Base-by-base conservation (phyloP, 2,797 vertebrate species). In the Basileuterus tristriatus region DNA sequence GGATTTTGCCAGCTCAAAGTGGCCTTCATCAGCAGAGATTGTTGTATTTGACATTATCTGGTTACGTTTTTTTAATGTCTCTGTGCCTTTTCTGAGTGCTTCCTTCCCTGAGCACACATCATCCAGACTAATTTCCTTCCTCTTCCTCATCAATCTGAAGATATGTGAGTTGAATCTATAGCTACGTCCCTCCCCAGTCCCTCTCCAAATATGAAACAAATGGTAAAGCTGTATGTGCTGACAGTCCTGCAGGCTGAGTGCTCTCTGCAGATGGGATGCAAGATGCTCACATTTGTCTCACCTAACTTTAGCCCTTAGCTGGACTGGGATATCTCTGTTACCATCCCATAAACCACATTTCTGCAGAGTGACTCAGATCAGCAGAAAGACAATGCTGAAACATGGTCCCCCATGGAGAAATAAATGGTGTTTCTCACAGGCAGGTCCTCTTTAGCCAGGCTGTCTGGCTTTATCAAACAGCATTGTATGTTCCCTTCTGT, bases 1-100 rank as follows among this genome's bases (percentile, higher is more conserved):
- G 20, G 44, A 88, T 85, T 82, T 92, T 95, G 69, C 91, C 88
- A 89, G 90, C 93, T 88, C 85, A 56, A 94, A 97, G 84, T 94
- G 92, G 92, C 84, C 95, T 87, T 97, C 96, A 93, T 97, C 96
- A 97, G 86, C 67, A 91, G 82, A 94, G 87, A 97, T 81, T 95
- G 90, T 92, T 94, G 64, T 79, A 91, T 95, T 96, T 96, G 96
- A 83, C 87, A 83, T 93, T 92, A 93, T 91, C 89, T 77, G 34
- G 94, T 96, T 95, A 94, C 84, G 89, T 94, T 86, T 90, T 76
- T 94, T 92, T 96, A 67, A 90, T 89, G 88, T 58, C 81, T 89
- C 69, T 43, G 63, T 63, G 93, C 60, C 58, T 67, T 29, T 88
- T 90, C 89, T n/a, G 79, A 96, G 74, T 2, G 0, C 80, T 96